Conservation (phyloP, 1,140 invertebrate species). For the Linepithema humile region DNA sequence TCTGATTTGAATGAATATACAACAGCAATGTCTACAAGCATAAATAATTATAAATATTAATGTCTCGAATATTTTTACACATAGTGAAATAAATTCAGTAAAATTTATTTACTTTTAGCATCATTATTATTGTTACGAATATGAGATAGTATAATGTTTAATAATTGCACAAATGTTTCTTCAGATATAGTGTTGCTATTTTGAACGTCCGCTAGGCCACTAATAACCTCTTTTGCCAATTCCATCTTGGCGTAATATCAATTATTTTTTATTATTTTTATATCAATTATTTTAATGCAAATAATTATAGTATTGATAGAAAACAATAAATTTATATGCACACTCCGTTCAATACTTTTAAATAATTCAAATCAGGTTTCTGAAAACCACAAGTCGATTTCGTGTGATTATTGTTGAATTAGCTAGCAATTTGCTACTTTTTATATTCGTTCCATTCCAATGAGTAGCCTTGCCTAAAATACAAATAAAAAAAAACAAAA, state of each 20-base stretch:
- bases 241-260: slow-evolving; percentile 70
- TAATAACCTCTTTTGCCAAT: slow-evolving; percentile 67
- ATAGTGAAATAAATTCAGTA: neutral
- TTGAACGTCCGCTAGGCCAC: slow-evolving; percentile 71
- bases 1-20: slow-evolving; percentile 79
- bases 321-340: neutral
- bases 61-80: slow-evolving; percentile 19
- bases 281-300: neutral
- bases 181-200: slow-evolving; percentile 77
- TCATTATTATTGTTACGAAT: slow-evolving; percentile 72
- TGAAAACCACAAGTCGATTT: neutral
- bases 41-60: slow-evolving; percentile 5
- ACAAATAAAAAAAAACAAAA: neutral
- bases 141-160: slow-evolving; percentile 75
- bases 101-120: slow-evolving; percentile 56
- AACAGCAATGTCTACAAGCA: slow-evolving; percentile 59
- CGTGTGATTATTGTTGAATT: no score
- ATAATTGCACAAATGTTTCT: slow-evolving; percentile 76
- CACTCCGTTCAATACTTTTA: neutral
- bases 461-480: neutral
- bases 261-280: no score
- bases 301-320: neutral
- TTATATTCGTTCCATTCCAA: neutral
- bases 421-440: no score
- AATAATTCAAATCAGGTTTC: neutral